A percentile compares a stretch with the other conserved stretches of the same genome.
Conservation (phyloP, 2,797 vertebrate genomes). For the Parauchenoglanis ngamensis region DNA sequence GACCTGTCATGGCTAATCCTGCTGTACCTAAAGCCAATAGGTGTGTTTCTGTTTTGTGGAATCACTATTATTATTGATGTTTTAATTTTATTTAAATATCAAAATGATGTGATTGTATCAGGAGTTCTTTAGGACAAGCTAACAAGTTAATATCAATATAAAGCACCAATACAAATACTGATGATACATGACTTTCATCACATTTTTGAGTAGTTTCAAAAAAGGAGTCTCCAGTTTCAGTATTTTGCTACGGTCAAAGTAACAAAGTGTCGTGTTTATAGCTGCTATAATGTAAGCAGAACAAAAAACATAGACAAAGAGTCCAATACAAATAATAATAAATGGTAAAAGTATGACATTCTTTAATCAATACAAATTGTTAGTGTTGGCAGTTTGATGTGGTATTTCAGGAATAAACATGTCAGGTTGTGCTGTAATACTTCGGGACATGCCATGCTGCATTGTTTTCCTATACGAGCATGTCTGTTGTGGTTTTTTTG, state of each 20-base stretch:
- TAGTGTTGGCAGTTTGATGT: neutral
- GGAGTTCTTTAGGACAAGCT: neutral
- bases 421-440: neutral
- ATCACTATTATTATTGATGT: neutral
- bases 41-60: too few relatives aligned
- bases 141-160: neutral
- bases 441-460: too few relatives aligned
- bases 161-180: neutral
- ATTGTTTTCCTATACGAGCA: neutral
- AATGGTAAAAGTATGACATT: neutral
- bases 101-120: neutral
- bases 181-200: neutral
- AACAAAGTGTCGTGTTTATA: neutral
- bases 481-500: neutral
- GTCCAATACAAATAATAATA: neutral
- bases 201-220: neutral
- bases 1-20: neutral
- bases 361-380: neutral
- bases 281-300: neutral
- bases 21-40: neutral
- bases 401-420: neutral
- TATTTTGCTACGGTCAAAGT: too few relatives aligned
- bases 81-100: neutral
- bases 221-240: neutral
- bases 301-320: neutral